These are phyloP conservation scores for Plecotus auritus DNA, from an alignment of 2,113 vertebrate genomes.

Conservation along the genomic window DNA sequence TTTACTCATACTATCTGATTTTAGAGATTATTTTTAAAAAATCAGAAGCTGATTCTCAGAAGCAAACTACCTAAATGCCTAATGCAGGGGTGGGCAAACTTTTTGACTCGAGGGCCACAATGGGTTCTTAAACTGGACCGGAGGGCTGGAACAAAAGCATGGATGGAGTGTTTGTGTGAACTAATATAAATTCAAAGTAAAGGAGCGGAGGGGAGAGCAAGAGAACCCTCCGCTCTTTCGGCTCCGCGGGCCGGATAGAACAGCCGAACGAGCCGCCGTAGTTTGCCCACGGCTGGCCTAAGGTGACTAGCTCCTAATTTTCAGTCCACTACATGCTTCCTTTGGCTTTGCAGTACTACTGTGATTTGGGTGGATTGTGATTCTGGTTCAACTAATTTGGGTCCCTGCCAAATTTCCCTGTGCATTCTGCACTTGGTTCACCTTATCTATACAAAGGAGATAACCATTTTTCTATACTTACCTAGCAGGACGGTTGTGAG, in stretches of 20 bases:
- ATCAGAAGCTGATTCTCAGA: not conserved
- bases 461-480: not conserved
- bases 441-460: not conserved
- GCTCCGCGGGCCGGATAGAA: no score
- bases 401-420: not conserved
- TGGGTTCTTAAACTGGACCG: no score
- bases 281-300: no score
- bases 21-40: not conserved
- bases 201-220: no score
- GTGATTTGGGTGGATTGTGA: not conserved
- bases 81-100: no score
- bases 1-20: not conserved
- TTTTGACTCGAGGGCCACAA: no score
- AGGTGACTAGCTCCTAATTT: not conserved
- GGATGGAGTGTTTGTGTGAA: no score
- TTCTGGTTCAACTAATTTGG: not conserved
- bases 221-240: no score
- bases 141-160: no score
- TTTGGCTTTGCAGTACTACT: not conserved
- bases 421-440: not conserved
- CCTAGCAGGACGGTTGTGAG: not conserved
- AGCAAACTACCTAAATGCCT: not conserved
- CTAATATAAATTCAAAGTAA: no score
- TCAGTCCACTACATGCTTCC: not conserved
- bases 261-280: no score